A percentile compares a stretch with the other conserved stretches of the same genome.
Conservation (phyloP, 2,888 invertebrate genomes). For the Drosophila mulleri region DNA sequence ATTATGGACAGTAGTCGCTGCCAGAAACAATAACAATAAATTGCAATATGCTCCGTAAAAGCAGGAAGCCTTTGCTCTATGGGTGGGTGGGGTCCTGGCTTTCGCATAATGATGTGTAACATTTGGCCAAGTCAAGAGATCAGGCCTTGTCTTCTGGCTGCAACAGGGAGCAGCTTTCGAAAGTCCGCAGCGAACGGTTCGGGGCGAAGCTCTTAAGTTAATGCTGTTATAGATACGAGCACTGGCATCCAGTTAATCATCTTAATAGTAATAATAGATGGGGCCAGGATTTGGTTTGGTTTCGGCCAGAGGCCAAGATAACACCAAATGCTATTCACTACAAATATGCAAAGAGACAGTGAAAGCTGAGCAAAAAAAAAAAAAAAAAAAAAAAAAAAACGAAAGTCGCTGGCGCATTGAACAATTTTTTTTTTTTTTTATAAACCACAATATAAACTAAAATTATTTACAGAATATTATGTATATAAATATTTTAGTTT, state of each 20-base stretch:
- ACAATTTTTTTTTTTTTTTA: no score
- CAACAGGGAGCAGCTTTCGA: constrained; percentile 64
- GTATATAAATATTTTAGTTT: no score
- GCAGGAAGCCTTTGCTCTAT: constrained; percentile 52
- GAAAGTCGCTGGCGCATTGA: no score
- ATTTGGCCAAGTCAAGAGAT: constrained; percentile 35
- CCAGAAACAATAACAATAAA: constrained; percentile 76
- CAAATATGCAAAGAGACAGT: constrained; percentile 15
- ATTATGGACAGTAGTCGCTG: constrained; percentile 80
- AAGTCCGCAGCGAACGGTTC: constrained; percentile 40
- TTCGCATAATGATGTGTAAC: constrained; percentile 73
- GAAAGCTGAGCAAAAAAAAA: neutral
- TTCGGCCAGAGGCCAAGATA: constrained; percentile 25
- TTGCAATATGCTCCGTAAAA: constrained; percentile 60
- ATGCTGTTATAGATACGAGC: constrained; percentile 44
- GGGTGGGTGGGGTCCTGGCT: constrained; percentile 42
- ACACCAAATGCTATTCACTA: constrained; percentile 21
- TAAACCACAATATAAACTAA: no score
- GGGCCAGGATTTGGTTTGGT: constrained; percentile 18
- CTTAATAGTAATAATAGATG: constrained; percentile 30
- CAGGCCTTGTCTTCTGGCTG: constrained; percentile 28
- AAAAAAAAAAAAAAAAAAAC: no score
- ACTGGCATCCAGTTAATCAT: constrained; percentile 10
- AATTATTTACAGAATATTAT: no score
- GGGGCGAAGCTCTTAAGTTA: constrained; percentile 42